phyloP scores from a whole-genome alignment of 2,888 invertebrate genomes.

The Drosophila yooni region DNA sequence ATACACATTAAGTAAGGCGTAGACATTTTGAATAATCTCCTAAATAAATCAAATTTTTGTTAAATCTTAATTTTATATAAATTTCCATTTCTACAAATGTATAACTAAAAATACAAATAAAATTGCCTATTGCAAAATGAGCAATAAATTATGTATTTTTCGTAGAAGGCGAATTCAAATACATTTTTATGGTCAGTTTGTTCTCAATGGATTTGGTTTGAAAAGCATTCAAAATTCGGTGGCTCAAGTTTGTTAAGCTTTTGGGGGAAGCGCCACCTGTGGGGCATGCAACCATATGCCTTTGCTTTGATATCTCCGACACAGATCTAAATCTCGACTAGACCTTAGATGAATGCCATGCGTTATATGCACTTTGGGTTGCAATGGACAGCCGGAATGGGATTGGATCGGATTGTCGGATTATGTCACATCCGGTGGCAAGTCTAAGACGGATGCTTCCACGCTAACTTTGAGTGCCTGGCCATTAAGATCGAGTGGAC shows the following conservation, averaged over 20 bases:
- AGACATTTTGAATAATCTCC: neutral
- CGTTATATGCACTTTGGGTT: slow-evolving; percentile 65
- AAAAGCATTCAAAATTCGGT: slow-evolving; percentile 33
- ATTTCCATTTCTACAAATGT: neutral
- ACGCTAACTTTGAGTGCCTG: slow-evolving; percentile 44
- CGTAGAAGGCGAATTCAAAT: neutral
- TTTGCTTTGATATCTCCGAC: slow-evolving; percentile 74
- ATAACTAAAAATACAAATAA: neutral
- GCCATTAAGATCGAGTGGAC: slow-evolving; percentile 58
- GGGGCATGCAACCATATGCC: slow-evolving; percentile 49
- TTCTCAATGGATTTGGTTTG: neutral
- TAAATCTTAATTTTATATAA: neutral
- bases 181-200: neutral
- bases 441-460: slow-evolving; percentile 40
- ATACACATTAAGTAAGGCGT: neutral
- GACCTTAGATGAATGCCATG: slow-evolving; percentile 64
- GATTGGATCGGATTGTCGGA: slow-evolving; percentile 34
- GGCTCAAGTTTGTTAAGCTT: slow-evolving; percentile 1
- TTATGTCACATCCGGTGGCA: slow-evolving; percentile 76
- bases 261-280: slow-evolving; percentile 67
- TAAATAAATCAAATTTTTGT: neutral
- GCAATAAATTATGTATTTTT: neutral
- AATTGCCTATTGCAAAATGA: neutral
- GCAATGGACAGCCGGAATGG: slow-evolving; percentile 19
- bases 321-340: slow-evolving; percentile 59